Evolutionary conservation across 2,113 vertebrate genomes (phyloP).

Genomic region (Bambusicola thoracicus): DNA sequence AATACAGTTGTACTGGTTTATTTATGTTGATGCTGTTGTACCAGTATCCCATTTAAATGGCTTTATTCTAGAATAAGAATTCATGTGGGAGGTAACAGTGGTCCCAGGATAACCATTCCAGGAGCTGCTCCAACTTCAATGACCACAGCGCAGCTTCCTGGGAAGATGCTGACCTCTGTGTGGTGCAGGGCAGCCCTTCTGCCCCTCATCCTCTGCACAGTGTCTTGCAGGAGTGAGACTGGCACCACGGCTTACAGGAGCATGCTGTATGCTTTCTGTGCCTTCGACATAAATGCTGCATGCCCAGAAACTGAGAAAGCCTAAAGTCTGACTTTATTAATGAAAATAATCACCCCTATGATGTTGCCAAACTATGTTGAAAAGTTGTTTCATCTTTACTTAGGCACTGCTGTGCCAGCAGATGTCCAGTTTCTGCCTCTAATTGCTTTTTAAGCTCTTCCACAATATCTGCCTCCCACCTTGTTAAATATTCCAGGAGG

Average conservation of each 20-base stretch:
- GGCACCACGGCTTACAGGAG: background rate
- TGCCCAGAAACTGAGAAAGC: background rate
- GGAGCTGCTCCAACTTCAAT: background rate
- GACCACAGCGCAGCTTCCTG: background rate
- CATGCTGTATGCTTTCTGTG: background rate
- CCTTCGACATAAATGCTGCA: background rate
- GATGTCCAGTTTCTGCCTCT: constrained; percentile 31
- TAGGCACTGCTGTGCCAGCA: constrained; percentile 15
- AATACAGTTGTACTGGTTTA: background rate
- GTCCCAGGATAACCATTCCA: background rate
- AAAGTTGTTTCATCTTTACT: constrained; percentile 21
- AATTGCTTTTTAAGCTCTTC: constrained; percentile 29
- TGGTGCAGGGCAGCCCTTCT: background rate
- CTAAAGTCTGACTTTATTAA: background rate
- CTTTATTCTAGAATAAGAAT: background rate
- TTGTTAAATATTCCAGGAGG: constrained; percentile 18
- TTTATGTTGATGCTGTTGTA: constrained; percentile 18
- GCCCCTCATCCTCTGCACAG: rapidly evolving
- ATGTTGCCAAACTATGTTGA: background rate
- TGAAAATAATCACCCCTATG: background rate
- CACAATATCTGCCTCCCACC: background rate
- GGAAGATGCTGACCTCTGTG: background rate
- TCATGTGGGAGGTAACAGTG: background rate
- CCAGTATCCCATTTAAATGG: background rate
- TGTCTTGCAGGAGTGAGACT: background rate